Percentiles rank a stretch among this genome's conserved stretches.
Evolutionary conservation across 2,113 vertebrate species (phyloP).

Genomic region (Petrocephalus microphthalmus): DNA sequence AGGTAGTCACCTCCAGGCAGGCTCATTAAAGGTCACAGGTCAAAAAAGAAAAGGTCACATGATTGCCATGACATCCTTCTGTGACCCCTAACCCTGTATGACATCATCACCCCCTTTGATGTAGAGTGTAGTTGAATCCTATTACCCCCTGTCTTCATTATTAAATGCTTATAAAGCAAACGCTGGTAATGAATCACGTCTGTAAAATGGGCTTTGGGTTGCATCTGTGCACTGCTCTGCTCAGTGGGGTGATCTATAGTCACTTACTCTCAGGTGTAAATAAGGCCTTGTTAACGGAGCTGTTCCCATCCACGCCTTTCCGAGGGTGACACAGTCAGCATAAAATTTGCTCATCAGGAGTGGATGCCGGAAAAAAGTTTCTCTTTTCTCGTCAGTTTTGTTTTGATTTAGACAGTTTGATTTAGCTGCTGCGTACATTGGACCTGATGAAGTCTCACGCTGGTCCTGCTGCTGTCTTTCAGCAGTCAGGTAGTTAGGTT

Average conservation of each 20-base stretch:
- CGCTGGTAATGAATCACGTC: neutral
- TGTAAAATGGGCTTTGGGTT: neutral
- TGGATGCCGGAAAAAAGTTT: neutral
- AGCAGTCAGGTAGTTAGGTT: neutral
- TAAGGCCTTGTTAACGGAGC: neutral
- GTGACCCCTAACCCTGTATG: neutral
- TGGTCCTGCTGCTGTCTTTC: neutral
- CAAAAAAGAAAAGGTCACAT: neutral
- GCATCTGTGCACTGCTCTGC: neutral
- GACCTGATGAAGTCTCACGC: neutral
- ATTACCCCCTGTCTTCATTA: neutral
- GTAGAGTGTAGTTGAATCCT: neutral
- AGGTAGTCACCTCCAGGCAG: conserved; percentile 58
- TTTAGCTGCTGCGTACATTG: neutral
- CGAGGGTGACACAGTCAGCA: neutral
- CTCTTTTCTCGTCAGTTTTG: neutral
- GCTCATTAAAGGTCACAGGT: neutral
- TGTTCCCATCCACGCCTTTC: neutral
- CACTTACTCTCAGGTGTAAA: neutral
- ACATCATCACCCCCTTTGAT: neutral
- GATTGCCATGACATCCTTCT: neutral
- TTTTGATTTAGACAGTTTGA: neutral
- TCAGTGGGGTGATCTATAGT: neutral
- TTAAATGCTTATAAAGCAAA: neutral
- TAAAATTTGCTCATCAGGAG: neutral